Evolutionary conservation across 1,140 invertebrate genomes (phyloP), one percentile per base, ranked within the genome.

Genomic region (Dreissena polymorpha): DNA sequence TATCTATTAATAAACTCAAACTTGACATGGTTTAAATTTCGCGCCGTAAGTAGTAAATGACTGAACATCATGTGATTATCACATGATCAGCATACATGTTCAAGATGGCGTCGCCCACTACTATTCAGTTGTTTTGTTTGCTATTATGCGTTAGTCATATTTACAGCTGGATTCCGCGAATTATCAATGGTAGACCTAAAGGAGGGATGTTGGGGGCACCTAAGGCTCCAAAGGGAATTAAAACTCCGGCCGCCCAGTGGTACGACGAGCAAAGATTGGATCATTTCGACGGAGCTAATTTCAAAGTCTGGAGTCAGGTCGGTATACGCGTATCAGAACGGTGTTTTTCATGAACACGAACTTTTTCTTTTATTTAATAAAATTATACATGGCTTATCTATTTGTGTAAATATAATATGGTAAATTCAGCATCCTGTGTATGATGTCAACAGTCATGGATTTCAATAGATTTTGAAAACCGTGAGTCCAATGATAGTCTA

Each of bases 231-330:
- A 67, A 64, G 18, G 67, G 50, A 0, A 49, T 27, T 25, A 64
- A 85, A 0, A 27, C 86, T 10, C 87, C 89, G 3, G 67, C 87
- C 10, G 91, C 96, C 69, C 90, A 95, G 88, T 97, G 96, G 96
- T 96, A 97, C 88, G 91, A 92, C 10, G 14, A 10, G 5, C 97
- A 98, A 91, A 94, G 93, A 84, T 89, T 97, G 21, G 96, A 97
- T 92, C 97, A 98, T 93, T 97, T 96, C 87, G 94, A 95, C 87
- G 94, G 95, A 21, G 94, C 94, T 0, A 95, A 96, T 83, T 88
- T 90, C 8, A 91, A 92, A 79, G 95, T 93, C 57, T 98, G 97
- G 97, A 93, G 95, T 87, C 96, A 97, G 93, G 96, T 96, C 91
- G 49, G 29, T 60, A 39, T 39, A 39, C 39, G 39, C 39, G 39